Base-by-base conservation (phyloP, 1,140 invertebrate genomes). In the Bombyx mandarina region DNA sequence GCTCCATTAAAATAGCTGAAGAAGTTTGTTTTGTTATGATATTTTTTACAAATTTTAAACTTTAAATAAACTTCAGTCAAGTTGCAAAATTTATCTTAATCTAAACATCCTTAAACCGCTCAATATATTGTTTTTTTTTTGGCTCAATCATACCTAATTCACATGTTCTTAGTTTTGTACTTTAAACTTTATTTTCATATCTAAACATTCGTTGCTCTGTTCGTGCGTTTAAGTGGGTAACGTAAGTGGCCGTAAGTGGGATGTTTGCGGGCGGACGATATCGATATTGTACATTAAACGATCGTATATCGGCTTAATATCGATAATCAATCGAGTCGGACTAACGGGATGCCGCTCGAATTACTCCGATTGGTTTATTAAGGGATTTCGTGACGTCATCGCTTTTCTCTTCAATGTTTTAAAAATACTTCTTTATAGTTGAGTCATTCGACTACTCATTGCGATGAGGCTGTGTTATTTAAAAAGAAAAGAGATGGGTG, bases 221-320 rank as follows among this genome's bases (percentile, higher is more conserved):
- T 58, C 12, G 7, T 1, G n/a, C 43, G 47, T 26, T 50, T 75
- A 77, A 77, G 73, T 73, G 73, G 62, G 62, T 57, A 35, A 44
- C 54, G 53, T 58, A 69, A 69, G 69, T 72, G 73, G 54, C 44
- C 47, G 52, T 73, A 72, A 77, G 75, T 75, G 75, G 72, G 42
- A 60, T 76, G 69, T 75, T 77, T 73, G 75, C 67, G 72, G 70
- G 62, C 56, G 61, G 26, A 57, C 54, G 47, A 10, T 18, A 60
- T 64, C 62, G 65, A 60, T 61, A 45, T 54, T 35, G 26, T 35
- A 35, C 26, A 35, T 35, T 35, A 35, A 35, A 45, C 53, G 53
- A 35, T 26, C 53, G 26, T 51, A 66, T 60, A 62, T 63, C 59
- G 63, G 49, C 60, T 60, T 59, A 57, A 61, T 56, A 65, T 65